Conservation (phyloP, 2,888 invertebrate genomes). For the Lasioglossum figueresi region DNA sequence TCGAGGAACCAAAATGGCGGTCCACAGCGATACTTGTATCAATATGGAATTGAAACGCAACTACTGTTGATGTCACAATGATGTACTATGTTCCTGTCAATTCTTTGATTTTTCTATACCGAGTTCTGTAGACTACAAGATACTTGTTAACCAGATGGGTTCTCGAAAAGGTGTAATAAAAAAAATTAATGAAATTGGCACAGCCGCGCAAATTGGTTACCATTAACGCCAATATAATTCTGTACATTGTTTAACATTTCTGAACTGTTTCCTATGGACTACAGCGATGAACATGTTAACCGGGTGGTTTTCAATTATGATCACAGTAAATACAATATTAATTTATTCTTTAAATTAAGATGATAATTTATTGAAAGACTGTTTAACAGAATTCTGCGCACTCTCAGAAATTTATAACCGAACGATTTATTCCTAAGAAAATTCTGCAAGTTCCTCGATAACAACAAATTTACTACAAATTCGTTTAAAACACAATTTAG, state of each 20-base stretch:
- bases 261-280: background rate
- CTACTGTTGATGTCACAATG: background rate
- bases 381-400: background rate
- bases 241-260: constrained; percentile 3
- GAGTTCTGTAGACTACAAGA: background rate
- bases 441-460: background rate
- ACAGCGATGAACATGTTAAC: too few species aligned
- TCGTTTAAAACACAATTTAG: background rate
- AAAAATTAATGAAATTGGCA: too few species aligned
- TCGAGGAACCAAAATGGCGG: background rate
- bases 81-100: constrained; percentile 23
- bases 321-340: too few species aligned
- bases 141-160: too few species aligned
- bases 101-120: background rate
- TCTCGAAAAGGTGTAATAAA: too few species aligned
- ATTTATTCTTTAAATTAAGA: too few species aligned
- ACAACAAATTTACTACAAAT: background rate
- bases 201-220: too few species aligned
- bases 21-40: background rate
- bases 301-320: too few species aligned
- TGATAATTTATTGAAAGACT: too few species aligned
- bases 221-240: background rate
- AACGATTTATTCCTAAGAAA: background rate
- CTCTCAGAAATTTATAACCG: background rate
- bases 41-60: background rate